phyloP scores from a whole-genome alignment of 2,113 vertebrate genomes.

The Electrona antarctica region DNA sequence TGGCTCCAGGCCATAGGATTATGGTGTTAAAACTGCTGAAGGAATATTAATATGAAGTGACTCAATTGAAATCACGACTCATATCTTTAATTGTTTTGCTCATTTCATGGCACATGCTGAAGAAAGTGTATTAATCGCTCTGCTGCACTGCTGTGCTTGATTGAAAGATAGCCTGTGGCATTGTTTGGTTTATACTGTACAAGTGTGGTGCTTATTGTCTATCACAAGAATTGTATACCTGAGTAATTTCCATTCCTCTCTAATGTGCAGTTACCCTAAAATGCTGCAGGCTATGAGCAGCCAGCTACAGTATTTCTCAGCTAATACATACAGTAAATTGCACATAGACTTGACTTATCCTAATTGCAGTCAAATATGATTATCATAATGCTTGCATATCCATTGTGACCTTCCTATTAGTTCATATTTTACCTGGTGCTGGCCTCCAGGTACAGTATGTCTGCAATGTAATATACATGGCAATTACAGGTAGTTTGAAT shows the following conservation, averaged over 20 bases:
- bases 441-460: slow-evolving; percentile 47
- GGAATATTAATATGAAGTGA: slow-evolving; percentile 8
- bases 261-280: slow-evolving; percentile 50
- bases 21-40: slow-evolving; percentile 23
- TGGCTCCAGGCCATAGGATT: slow-evolving; percentile 10
- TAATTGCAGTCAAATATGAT: slow-evolving; percentile 55
- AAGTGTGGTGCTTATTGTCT: slow-evolving; percentile 41
- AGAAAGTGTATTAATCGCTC: slow-evolving; percentile 47
- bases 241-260: slow-evolving; percentile 45
- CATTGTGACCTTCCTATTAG: slow-evolving; percentile 22
- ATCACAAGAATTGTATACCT: slow-evolving; percentile 52
- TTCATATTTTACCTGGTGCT: slow-evolving; percentile 20
- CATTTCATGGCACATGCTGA: slow-evolving; percentile 22
- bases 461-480: slow-evolving; percentile 45
- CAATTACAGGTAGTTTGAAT: slow-evolving; percentile 41
- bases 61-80: slow-evolving; percentile 17
- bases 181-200: slow-evolving; percentile 22
- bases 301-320: slow-evolving; percentile 54
- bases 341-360: slow-evolving; percentile 44
- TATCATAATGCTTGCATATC: slow-evolving; percentile 43
- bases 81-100: slow-evolving; percentile 48
- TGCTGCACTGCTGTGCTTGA: slow-evolving; percentile 35
- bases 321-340: slow-evolving; percentile 47
- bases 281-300: slow-evolving; percentile 70
- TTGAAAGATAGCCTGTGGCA: slow-evolving; percentile 39